Base-by-base conservation (phyloP, 2,888 invertebrate genomes). In the Metallyticus violacea region DNA sequence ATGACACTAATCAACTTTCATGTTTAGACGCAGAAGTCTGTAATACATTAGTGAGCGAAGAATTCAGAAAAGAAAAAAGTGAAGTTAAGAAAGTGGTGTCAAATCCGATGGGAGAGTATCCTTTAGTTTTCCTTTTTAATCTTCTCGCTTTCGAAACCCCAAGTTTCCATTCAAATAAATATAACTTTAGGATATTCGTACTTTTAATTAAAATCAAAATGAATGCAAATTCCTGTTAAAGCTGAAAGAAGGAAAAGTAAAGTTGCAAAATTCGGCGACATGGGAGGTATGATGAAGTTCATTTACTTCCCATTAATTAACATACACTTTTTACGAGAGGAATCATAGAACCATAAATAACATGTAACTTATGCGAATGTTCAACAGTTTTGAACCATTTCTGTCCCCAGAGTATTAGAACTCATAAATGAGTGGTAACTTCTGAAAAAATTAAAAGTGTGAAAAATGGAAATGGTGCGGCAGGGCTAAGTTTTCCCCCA, bases 221-320 rank as follows among this genome's bases (percentile, higher is more conserved):
- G 30, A 26, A 81, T 81, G 81, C 40, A 81, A 81, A 81, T 81
- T 30, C 29, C 25, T 81, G 40, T 62, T 62, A 1, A 62, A 62
- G 40, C 40, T 15, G 22, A 62, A 62, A 62, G 40, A 62, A 62
- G 40, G 81, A 81, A 30, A 81, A 81, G 25, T 81, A 81, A 30
- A 81, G 30, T 81, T 81, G 29, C 3, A 30, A n/a, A 30, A 81
- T 81, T 30, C 81, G 28, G 77, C 22, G 26, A 62, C 77, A 4
- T 25, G 28, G 40, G n/a, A 26, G 76, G 77, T 83, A 76, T 83
- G 83, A 83, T 76, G 83, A 15, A 77, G 83, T 62, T 28, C 83
- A 83, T 83, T 83, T 83, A 83, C 76, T 83, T 76, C 83, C 83
- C 83, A 83, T 83, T 83, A 83, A 77, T 85, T 78, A 79, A 77